Base-by-base conservation (phyloP, 2,113 vertebrate genomes). In the Dicerorhinus sumatrensis region DNA sequence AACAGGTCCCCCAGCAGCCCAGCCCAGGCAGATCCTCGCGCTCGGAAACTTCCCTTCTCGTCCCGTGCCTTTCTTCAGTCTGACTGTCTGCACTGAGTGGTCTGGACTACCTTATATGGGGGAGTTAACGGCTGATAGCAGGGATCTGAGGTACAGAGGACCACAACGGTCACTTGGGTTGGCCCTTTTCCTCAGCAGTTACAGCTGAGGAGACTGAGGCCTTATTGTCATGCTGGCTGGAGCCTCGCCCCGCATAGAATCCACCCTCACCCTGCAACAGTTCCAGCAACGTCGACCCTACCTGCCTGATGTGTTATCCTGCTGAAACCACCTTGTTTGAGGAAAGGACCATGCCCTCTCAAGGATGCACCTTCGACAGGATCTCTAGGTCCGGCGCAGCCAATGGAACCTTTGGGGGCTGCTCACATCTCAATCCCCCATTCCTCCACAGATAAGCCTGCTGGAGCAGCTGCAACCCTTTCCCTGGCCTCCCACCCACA, bases 361-460 rank as follows among this genome's bases (percentile, higher is more conserved):
- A n/a, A 12, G 17, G 31, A n/a, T 27, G 23, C 54, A 8, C 36
- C 60, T 77, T 17, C 23, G 31, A 10, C 31, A n/a, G 73, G 46
- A 39, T 25, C 1, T 67, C 39, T 33, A 27, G 36, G 73, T 17
- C 62, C 18, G 10, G 6, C 16, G 48, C 9, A 21, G 8, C 33
- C 39, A 14, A 3, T 0, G 18, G 42, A 69, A 31, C 20, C 33
- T 39, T 5, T 4, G 42, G 73, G n/a, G 4, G 6, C 3, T 8
- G 27, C 39, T 86, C 62, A 58, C 17, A 73, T 11, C 76, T 85
- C 60, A 46, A 0, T 5, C 23, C 25, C 29, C 6, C 0, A 0
- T 27, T 16, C 69, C 1, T 1, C 14, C 7, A 6, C 48, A 18
- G 29, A 23, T 29, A 13, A 13, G 2, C 42, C 1, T 29, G 1